A percentile compares a stretch with the other conserved stretches of the same genome.
Evolutionary conservation across 2,797 vertebrate genomes (phyloP).

Genomic region (Argya squamiceps): DNA sequence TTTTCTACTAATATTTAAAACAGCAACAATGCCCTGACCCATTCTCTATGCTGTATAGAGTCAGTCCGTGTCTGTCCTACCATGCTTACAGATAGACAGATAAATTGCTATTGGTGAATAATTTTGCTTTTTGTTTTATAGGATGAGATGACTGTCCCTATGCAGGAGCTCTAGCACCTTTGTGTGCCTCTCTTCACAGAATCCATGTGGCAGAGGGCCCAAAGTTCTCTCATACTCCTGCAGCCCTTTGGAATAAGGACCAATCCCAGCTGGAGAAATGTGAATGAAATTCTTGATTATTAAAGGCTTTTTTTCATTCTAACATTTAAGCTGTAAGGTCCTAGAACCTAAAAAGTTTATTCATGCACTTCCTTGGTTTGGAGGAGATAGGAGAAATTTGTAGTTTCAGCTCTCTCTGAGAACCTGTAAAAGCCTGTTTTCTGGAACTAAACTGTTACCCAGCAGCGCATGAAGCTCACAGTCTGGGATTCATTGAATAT

Average conservation of each 20-base stretch:
- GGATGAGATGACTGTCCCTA: not conserved
- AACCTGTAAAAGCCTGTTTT: not conserved
- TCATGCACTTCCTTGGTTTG: not conserved
- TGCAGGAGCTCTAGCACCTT: not conserved
- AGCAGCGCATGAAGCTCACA: not conserved
- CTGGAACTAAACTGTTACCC: not conserved
- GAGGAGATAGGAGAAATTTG: fast-evolving
- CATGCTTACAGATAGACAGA: not conserved
- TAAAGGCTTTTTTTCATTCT: not conserved
- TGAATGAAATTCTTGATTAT: not conserved
- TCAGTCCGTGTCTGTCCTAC: not conserved
- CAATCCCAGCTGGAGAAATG: not conserved
- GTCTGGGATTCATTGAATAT: not conserved
- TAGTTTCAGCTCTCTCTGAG: not conserved
- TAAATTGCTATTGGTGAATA: not conserved
- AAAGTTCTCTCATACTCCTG: not conserved
- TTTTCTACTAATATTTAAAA: not conserved
- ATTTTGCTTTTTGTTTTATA: not conserved
- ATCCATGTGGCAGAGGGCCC: not conserved
- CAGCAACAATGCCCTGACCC: not conserved
- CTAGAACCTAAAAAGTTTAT: not conserved
- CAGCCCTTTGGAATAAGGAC: not conserved
- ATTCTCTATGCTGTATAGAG: not conserved
- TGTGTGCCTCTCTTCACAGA: not conserved
- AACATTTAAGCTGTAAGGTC: not conserved